Conservation (phyloP, 2,797 vertebrate species). For the Poeciliopsis infans region DNA sequence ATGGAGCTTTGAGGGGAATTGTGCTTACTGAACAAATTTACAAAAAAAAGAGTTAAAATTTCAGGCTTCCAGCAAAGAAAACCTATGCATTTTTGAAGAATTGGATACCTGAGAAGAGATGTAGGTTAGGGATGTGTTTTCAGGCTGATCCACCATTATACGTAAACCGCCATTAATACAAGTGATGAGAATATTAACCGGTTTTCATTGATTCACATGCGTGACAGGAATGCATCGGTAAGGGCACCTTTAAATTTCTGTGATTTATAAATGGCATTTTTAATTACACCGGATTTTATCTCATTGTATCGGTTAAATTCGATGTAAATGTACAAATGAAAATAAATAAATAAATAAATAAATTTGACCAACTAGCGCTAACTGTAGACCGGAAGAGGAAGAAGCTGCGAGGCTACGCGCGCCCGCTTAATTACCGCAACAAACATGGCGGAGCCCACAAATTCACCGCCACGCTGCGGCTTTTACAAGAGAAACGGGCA, state of each 20-base stretch:
- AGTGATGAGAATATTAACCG: too few species aligned
- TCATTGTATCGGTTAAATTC: neutral
- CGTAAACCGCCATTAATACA: neutral
- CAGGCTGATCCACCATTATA: neutral
- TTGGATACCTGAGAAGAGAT: neutral
- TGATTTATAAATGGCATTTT: too few species aligned
- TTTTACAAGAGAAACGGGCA: neutral
- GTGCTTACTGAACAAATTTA: constrained; percentile 40
- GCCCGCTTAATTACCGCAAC: neutral
- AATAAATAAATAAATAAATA: neutral
- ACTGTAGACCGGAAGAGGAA: neutral
- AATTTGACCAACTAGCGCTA: too few species aligned
- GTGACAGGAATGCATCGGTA: too few species aligned
- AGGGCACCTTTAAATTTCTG: too few species aligned
- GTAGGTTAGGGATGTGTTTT: neutral
- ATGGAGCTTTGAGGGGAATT: constrained; percentile 68
- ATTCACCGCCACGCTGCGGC: neutral
- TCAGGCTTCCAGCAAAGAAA: constrained; percentile 1
- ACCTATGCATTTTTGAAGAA: neutral
- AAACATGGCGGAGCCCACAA: neutral
- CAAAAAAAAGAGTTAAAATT: constrained; percentile 9
- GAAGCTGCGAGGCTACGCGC: too few species aligned
- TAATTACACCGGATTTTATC: too few species aligned
- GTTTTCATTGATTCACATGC: too few species aligned
- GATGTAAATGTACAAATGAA: neutral